Conservation (phyloP, 2,797 vertebrate species). For the Acrossocheilus fasciatus region DNA sequence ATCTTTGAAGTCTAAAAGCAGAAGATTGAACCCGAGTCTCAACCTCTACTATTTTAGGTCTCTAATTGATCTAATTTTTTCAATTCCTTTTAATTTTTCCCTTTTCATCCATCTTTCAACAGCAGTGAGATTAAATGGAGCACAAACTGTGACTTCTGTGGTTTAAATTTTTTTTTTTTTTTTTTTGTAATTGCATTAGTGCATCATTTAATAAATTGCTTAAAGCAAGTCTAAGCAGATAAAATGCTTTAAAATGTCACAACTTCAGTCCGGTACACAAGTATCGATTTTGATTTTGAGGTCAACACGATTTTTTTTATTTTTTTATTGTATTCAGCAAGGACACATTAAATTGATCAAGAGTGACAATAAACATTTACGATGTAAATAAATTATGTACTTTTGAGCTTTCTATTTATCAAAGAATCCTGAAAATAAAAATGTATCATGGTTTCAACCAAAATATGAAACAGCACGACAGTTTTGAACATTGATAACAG, state of each 20-base stretch:
- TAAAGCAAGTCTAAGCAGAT: neutral
- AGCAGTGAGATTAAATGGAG: neutral
- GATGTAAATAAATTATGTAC: neutral
- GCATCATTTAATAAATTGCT: neutral
- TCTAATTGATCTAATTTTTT: neutral
- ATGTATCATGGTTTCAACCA: neutral
- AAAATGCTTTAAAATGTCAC: neutral
- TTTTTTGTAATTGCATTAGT: neutral
- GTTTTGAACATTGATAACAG: neutral
- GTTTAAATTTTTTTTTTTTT: too few relatives aligned
- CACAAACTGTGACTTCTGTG: neutral
- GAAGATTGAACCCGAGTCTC: neutral
- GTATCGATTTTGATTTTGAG: neutral
- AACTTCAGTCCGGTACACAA: neutral
- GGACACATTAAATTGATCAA: neutral
- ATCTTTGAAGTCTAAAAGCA: constrained; percentile 18
- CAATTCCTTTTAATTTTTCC: neutral
- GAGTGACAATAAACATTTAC: neutral
- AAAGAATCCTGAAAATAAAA: neutral
- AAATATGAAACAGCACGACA: neutral
- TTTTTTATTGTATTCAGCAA: too few relatives aligned
- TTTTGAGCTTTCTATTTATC: neutral
- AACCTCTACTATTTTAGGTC: neutral
- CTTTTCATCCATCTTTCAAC: neutral
- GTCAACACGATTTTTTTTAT: too few relatives aligned